Percentiles rank a stretch among this genome's conserved stretches.
Conservation (phyloP, 2,797 vertebrate genomes). For the Orestias chungarensis region DNA sequence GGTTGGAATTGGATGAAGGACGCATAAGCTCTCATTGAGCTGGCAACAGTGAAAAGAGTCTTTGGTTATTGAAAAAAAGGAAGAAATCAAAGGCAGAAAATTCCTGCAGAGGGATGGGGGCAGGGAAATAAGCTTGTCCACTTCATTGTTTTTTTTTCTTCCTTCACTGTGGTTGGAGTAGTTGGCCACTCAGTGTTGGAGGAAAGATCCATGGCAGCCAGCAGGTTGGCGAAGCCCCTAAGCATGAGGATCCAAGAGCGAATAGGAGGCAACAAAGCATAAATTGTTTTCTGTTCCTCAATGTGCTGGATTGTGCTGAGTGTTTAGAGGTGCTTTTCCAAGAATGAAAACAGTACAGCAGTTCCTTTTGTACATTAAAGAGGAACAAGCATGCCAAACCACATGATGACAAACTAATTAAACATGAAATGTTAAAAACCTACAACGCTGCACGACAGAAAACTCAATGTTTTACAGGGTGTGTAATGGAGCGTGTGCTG, state of each 20-base stretch:
- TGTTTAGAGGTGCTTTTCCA: slow-evolving; percentile 32
- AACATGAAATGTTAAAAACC: slow-evolving; percentile 48
- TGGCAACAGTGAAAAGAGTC: slow-evolving; percentile 74
- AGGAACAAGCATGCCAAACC: slow-evolving; percentile 20
- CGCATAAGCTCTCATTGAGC: slow-evolving; percentile 69
- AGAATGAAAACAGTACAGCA: slow-evolving; percentile 23
- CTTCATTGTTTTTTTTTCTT: slow-evolving; percentile 56
- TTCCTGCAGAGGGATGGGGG: slow-evolving; percentile 66
- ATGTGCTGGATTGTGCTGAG: slow-evolving; percentile 52
- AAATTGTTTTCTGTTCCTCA: slow-evolving; percentile 60
- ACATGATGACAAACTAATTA: slow-evolving; percentile 39
- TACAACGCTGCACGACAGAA: slow-evolving; percentile 16
- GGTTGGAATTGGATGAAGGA: slow-evolving; percentile 75
- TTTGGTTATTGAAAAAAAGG: slow-evolving; percentile 73
- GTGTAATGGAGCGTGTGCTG: slow-evolving; percentile 18
- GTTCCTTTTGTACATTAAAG: slow-evolving; percentile 5
- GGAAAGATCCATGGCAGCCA: slow-evolving; percentile 58
- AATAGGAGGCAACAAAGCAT: slow-evolving; percentile 66
- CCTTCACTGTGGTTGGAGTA: slow-evolving; percentile 48
- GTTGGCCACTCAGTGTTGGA: slow-evolving; percentile 63
- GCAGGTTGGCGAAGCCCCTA: slow-evolving; percentile 64
- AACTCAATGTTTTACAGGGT: slow-evolving; percentile 7
- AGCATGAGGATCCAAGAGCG: slow-evolving; percentile 60
- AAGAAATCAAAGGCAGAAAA: slow-evolving; percentile 75
- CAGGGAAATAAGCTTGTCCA: slow-evolving; percentile 68